Percentiles rank a stretch among this genome's conserved stretches.
phyloP scores from a whole-genome alignment of 2,113 vertebrate genomes.

The Canis aureus region DNA sequence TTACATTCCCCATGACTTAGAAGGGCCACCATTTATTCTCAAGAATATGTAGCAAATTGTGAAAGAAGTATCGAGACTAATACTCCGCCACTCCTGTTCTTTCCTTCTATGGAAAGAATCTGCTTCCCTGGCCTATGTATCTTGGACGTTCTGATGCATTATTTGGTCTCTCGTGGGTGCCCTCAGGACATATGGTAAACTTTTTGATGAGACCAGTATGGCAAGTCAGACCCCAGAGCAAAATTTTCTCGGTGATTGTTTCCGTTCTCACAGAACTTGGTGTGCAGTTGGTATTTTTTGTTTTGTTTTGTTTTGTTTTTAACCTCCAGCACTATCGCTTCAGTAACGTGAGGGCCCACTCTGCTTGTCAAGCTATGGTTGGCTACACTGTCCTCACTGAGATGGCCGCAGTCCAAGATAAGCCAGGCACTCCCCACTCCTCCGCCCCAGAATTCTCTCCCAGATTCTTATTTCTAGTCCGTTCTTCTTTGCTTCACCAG shows the following conservation, averaged over 20 bases:
- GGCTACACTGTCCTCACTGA: background rate
- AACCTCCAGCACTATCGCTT: background rate
- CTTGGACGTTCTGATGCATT: slow-evolving; percentile 17
- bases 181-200: slow-evolving; percentile 9
- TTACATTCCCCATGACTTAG: background rate
- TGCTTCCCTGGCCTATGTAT: background rate
- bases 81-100: background rate
- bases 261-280: slow-evolving; percentile 14
- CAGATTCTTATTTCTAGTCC: background rate
- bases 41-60: background rate
- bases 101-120: slow-evolving; percentile 52
- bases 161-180: background rate
- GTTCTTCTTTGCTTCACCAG: background rate
- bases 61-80: background rate
- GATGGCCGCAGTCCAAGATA: background rate
- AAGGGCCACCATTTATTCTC: slow-evolving; percentile 4
- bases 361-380: background rate
- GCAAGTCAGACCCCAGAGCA: slow-evolving; percentile 4
- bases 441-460: background rate
- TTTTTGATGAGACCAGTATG: slow-evolving; percentile 10
- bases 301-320: background rate
- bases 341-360: rapidly evolving
- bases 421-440: no score
- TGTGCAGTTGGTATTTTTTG: background rate
- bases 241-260: background rate